Evolutionary conservation across 2,888 invertebrate genomes (phyloP).

Genomic region (Rhaphigaster nebulosa): DNA sequence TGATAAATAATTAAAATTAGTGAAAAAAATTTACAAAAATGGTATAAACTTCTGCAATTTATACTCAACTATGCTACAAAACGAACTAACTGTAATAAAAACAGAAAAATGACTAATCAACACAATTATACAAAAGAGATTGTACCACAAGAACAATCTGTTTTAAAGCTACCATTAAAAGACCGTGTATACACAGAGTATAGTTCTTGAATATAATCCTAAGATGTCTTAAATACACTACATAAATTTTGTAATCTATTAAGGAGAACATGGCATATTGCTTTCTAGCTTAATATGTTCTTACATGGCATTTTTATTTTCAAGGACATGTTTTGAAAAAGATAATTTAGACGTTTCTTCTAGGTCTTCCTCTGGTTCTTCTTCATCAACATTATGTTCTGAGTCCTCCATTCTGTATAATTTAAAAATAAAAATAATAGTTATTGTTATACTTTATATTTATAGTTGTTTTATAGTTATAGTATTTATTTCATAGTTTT

Average conservation of each 20-base stretch:
- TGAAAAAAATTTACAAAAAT: not conserved
- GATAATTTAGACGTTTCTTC: conserved; percentile 43
- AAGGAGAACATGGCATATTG: conserved; percentile 20
- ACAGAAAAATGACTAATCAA: not conserved
- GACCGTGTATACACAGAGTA: not conserved
- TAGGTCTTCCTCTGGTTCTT: conserved; percentile 32
- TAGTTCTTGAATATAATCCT: not conserved
- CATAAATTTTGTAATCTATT: not conserved
- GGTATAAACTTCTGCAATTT: not conserved
- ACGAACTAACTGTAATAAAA: not conserved
- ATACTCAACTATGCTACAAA: conserved; percentile 33
- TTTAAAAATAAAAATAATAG: not conserved
- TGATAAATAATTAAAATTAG: not conserved
- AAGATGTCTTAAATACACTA: not conserved
- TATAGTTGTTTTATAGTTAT: not conserved
- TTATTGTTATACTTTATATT: not conserved
- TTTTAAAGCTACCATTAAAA: conserved; percentile 29
- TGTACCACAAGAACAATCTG: not conserved
- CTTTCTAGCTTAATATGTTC: not conserved
- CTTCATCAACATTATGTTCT: conserved; percentile 51
- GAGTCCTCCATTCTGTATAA: conserved; percentile 47
- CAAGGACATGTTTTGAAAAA: conserved; percentile 54
- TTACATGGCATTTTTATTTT: conserved; percentile 50
- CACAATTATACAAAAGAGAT: not conserved
- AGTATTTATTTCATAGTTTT: not conserved